Base-by-base conservation (phyloP, 2,113 vertebrate species). In the Syngnathus typhle region DNA sequence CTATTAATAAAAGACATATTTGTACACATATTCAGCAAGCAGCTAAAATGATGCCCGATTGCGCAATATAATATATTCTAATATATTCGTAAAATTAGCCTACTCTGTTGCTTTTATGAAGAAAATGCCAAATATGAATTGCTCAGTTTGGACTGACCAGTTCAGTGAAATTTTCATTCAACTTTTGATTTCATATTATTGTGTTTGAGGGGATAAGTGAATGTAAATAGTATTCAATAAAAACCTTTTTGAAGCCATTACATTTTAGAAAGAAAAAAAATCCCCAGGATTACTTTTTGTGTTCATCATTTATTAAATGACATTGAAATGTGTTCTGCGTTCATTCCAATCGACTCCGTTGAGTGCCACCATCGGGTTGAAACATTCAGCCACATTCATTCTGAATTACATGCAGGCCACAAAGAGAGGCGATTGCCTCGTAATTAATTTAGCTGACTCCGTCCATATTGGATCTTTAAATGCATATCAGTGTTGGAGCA, bases 391-490 rank as follows among this genome's bases (percentile, higher is more conserved):
- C 65, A 23, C 62, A n/a, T 15, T 2, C 46, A 37, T 65, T 77
- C 56, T 15, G 43, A 71, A 68, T 64, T 72, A 55, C 77, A 49
- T 10, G 51, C 39, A 47, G 46, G 46, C 21, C 52, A 64, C 80
- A 76, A 72, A 54, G 70, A 69, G 63, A 56, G 56, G 66, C 66
- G 73, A 77, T 82, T 70, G 77, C 21, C 75, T 77, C 74, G 76
- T 79, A 69, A 78, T 84, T 84, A 68, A 84, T 84, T 78, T 75
- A 64, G 58, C 73, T 7, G 49, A 67, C 58, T 68, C 37, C 67
- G 43, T 80, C 76, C 68, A 69, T 72, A 72, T 72, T 74, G 77
- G 79, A 79, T 77, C 72, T 81, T 77, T 72, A 78, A 77, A 82
- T 77, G 68, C 75, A 78, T 80, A 78, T 82, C 69, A 72, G 72